Evolutionary conservation across 92 coral and sea anemone genomes (phyloP).

Genomic region (Heteractis magnifica): DNA sequence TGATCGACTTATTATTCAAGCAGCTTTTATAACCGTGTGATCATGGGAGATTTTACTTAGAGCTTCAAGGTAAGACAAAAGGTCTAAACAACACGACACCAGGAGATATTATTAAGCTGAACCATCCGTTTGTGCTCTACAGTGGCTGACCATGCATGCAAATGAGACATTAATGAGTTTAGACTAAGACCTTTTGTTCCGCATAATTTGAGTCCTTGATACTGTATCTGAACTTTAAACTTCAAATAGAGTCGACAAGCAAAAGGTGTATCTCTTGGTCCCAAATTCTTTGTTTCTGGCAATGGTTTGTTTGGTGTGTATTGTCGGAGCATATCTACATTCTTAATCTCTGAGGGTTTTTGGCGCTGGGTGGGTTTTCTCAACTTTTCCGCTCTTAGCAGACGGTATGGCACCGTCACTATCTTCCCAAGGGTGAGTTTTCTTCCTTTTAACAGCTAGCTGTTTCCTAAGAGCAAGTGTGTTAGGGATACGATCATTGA

Average conservation of each 20-base stretch:
- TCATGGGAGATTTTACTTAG: conserved; percentile 38
- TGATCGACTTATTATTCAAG: conserved; percentile 23
- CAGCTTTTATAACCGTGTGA: conserved; percentile 34
- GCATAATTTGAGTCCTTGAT: conserved; percentile 52
- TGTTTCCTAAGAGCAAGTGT: conserved; percentile 94
- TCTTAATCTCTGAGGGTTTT: conserved; percentile 18
- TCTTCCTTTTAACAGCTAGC: conserved; percentile 30
- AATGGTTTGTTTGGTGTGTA: conserved; percentile 19
- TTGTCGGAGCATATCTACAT: conserved; percentile 19
- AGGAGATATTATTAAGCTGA: conserved; percentile 31
- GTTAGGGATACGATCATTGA: conserved; percentile 46
- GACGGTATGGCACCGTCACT: conserved; percentile 75
- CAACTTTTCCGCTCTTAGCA: conserved; percentile 41
- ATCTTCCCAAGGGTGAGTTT: conserved; percentile 43
- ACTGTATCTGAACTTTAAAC: conserved; percentile 37
- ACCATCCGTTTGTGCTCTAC: conserved; percentile 29
- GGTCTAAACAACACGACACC: conserved; percentile 37
- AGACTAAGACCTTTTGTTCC: conserved; percentile 45
- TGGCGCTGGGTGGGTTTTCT: conserved; percentile 11
- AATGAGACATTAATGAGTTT: conserved; percentile 52
- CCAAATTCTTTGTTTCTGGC: conserved; percentile 21
- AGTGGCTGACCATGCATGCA: conserved; percentile 41
- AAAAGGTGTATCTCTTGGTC: conserved; percentile 33
- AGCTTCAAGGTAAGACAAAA: conserved; percentile 37
- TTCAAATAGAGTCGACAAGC: conserved; percentile 35